Conservation (phyloP, 2,113 vertebrate genomes). For the Strigops habroptila region DNA sequence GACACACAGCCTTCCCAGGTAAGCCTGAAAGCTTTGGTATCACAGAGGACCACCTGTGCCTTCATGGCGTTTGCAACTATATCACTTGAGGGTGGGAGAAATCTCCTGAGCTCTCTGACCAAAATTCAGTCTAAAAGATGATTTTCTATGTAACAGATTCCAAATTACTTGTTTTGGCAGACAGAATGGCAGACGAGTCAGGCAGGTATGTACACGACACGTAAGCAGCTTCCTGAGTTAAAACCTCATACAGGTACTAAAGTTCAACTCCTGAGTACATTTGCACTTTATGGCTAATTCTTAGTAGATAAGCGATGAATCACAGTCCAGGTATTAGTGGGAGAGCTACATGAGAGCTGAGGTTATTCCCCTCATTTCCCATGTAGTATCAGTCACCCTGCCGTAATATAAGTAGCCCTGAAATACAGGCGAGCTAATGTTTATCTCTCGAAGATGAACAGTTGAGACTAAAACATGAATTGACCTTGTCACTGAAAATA, state of each 20-base stretch:
- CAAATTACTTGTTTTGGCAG: background rate
- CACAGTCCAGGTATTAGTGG: background rate
- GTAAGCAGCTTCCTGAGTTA: background rate
- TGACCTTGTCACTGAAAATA: background rate
- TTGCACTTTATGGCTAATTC: conserved; percentile 7
- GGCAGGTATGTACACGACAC: background rate
- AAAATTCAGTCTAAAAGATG: background rate
- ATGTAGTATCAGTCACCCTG: background rate
- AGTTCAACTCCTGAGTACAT: background rate
- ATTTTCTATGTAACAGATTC: background rate
- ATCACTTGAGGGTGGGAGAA: background rate
- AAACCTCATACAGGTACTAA: conserved; percentile 13
- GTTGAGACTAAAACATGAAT: fast-evolving
- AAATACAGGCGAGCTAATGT: fast-evolving
- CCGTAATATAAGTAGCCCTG: background rate
- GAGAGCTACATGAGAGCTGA: background rate
- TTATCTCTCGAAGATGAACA: background rate
- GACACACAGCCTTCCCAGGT: background rate
- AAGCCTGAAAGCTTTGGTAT: background rate
- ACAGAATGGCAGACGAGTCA: background rate
- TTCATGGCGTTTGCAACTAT: background rate
- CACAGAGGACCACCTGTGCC: background rate
- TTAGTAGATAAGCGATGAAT: conserved; percentile 42
- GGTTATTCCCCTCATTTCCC: background rate
- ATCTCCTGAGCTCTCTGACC: background rate